Conservation (phyloP, 2,797 vertebrate species). For the Jordanella pulchra region DNA sequence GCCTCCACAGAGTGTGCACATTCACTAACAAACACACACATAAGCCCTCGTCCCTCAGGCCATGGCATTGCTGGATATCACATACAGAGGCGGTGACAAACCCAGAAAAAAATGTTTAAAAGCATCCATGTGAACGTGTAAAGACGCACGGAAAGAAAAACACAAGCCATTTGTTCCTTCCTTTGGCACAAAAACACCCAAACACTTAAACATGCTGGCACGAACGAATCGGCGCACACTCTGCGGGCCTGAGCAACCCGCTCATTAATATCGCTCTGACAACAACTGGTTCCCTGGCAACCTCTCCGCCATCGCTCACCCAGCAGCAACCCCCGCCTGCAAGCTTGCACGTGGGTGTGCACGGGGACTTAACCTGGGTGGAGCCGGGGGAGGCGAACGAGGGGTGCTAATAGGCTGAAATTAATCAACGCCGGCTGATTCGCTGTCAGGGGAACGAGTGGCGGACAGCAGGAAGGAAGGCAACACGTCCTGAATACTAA, state of each 20-base stretch:
- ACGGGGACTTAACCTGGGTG: slow-evolving; percentile 79
- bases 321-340: slow-evolving; percentile 73
- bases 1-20: slow-evolving; percentile 77
- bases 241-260: slow-evolving; percentile 65
- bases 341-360: slow-evolving; percentile 55
- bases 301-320: slow-evolving; percentile 80
- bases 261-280: slow-evolving; percentile 87
- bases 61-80: slow-evolving; percentile 72
- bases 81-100: slow-evolving; percentile 59
- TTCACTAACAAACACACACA: slow-evolving; percentile 52
- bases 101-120: slow-evolving; percentile 47
- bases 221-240: slow-evolving; percentile 20
- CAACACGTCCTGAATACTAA: slow-evolving; percentile 80
- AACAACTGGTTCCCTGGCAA: slow-evolving; percentile 82
- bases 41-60: slow-evolving; percentile 69
- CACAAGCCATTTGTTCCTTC: slow-evolving; percentile 12
- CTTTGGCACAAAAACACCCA: slow-evolving; percentile 30
- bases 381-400: slow-evolving; percentile 70
- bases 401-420: slow-evolving; percentile 86
- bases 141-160: slow-evolving; percentile 8
- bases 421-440: slow-evolving; percentile 86
- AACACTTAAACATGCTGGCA: slow-evolving; percentile 20
- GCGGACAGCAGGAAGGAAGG: slow-evolving; percentile 72
- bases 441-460: slow-evolving; percentile 78
- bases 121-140: slow-evolving; percentile 40